Percentiles rank a stretch among this genome's conserved stretches.
Evolutionary conservation across 1,140 invertebrate genomes (phyloP).

Genomic region (Alviniconcha marisindica): DNA sequence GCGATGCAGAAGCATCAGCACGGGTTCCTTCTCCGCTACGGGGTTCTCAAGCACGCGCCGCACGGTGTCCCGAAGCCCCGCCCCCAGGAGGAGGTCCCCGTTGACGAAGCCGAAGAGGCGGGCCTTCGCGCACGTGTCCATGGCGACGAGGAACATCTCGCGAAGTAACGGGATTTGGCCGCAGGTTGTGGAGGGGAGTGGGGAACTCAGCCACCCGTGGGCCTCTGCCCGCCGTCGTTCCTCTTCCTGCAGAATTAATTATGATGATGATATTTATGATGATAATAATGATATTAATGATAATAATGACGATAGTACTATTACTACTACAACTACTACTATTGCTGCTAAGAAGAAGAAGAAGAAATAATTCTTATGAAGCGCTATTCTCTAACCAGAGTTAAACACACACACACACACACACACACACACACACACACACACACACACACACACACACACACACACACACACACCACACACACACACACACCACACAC

Average conservation of each 20-base stretch:
- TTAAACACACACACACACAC: slow-evolving; percentile 5
- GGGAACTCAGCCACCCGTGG: slow-evolving; percentile 2
- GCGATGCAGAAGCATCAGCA: slow-evolving; percentile 32
- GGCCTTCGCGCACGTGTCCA: neutral
- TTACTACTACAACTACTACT: too few species aligned
- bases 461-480: too few species aligned
- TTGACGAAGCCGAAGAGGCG: slow-evolving; percentile 38
- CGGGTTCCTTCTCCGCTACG: neutral
- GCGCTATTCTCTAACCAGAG: too few species aligned
- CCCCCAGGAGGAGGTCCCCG: slow-evolving; percentile 37
- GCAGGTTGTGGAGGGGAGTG: slow-evolving; percentile 6
- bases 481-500: too few species aligned
- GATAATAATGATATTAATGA: too few species aligned
- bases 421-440: neutral
- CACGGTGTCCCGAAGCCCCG: slow-evolving; percentile 9
- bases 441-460: neutral
- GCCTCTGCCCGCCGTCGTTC: neutral
- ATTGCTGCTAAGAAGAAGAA: too few species aligned
- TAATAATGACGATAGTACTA: too few species aligned
- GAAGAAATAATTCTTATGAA: too few species aligned
- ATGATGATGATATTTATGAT: too few species aligned
- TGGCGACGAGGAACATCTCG: slow-evolving; percentile 30
- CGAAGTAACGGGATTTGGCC: slow-evolving; percentile 35
- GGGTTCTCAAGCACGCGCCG: neutral
- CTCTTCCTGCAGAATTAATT: too few species aligned